Evolutionary conservation across 2,113 vertebrate species (phyloP).

Genomic region (Spilogale gracilis): DNA sequence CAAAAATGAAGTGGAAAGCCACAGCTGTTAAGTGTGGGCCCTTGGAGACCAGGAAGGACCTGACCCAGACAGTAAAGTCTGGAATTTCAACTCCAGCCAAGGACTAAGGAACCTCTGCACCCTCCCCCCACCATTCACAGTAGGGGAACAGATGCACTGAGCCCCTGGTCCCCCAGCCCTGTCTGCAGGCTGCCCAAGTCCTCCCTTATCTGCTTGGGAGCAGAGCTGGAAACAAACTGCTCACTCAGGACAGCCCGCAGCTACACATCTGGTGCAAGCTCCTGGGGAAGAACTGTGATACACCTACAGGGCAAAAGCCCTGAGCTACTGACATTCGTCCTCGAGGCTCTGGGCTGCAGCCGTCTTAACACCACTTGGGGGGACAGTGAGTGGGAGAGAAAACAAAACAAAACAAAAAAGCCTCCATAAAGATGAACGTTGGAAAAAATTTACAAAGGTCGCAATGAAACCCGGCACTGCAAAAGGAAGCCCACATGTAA

Average conservation of each 20-base stretch:
- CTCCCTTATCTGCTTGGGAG: background rate
- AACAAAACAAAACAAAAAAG: background rate
- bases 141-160: background rate
- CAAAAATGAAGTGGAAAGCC: background rate
- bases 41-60: background rate
- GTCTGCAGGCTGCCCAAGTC: background rate
- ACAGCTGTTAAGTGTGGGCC: background rate
- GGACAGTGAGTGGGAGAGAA: background rate
- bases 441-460: slow-evolving; percentile 14
- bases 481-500: background rate
- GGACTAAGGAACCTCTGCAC: background rate
- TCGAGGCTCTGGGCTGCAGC: background rate
- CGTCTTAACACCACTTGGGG: slow-evolving; percentile 21
- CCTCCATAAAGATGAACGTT: background rate
- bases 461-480: background rate
- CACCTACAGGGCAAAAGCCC: background rate
- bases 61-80: background rate
- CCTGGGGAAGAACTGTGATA: background rate
- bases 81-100: slow-evolving; percentile 31
- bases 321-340: background rate
- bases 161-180: background rate
- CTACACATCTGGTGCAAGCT: background rate
- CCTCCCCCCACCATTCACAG: background rate
- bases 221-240: background rate
- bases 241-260: background rate